Conservation (phyloP, 2,797 vertebrate species). For the Mormyrops attenuatus region DNA sequence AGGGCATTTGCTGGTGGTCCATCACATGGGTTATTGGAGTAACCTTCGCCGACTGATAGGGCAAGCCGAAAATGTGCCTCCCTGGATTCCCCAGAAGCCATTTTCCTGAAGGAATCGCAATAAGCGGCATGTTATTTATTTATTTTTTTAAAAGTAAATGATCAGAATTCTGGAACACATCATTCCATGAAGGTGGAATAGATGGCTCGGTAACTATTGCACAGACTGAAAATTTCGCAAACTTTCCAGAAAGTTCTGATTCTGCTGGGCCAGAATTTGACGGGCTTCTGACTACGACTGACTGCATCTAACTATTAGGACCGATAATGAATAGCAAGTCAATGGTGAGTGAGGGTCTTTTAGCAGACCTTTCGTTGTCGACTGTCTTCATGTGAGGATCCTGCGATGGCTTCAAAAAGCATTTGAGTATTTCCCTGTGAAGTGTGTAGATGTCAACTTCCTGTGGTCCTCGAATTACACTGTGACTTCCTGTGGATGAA, state of each 20-base stretch:
- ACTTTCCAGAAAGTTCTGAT: constrained; percentile 30
- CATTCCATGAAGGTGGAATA: constrained; percentile 33
- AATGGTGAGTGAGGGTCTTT: constrained; percentile 28
- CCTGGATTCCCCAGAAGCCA: not conserved
- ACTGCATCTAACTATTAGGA: not conserved
- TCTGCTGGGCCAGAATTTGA: constrained; percentile 29
- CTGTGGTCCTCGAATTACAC: not conserved
- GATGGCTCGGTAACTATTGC: constrained; percentile 35
- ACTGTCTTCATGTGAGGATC: not conserved
- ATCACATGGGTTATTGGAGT: not conserved
- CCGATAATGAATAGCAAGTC: constrained; percentile 26
- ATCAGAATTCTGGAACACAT: not conserved
- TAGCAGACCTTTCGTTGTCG: not conserved
- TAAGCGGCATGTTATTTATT: not conserved
- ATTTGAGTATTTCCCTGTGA: not conserved
- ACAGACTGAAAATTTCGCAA: constrained; percentile 21
- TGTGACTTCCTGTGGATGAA: not conserved
- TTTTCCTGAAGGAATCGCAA: not conserved
- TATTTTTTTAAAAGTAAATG: no score
- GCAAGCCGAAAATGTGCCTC: not conserved
- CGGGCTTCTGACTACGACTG: not conserved
- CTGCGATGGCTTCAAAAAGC: not conserved
- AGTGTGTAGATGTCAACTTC: not conserved
- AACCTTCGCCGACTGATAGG: not conserved
- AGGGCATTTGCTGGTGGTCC: not conserved